Base-by-base conservation (phyloP, 2,888 invertebrate species). In the Ypsolopha sequella region DNA sequence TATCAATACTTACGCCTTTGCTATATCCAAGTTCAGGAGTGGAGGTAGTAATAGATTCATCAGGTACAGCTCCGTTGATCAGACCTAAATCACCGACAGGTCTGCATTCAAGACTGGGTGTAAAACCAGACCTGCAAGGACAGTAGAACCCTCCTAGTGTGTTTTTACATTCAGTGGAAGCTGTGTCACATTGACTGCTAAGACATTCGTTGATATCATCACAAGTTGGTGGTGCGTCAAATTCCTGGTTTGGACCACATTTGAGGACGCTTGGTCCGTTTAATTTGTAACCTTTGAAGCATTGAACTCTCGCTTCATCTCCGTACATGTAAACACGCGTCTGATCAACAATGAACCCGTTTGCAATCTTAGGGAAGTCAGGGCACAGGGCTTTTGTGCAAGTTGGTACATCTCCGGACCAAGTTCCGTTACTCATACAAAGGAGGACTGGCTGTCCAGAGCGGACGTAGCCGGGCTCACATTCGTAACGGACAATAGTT, bases 351-450 rank as follows among this genome's bases (percentile, higher is more conserved):
- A 97, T 90, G 63, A 94, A 95, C 13, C 97, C 97, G 66, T 96
- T 96, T 62, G 92, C 91, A 55, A 97, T 93, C 68, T 91, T 90
- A 0, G 96, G 96, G 66, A 94, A 89, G 58, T 88, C 88, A 0
- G 91, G 89, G 69, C 94, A 95, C 58, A 89, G 76, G 33, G 91
- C 92, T 63, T 95, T 90, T 38, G 94, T 90, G 75, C 97, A 97
- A 6, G 92, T 91, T 1, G 97, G 97, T 6, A 96, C 95, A 60
- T 94, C 92, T 54, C 95, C 95, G 54, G 96, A 96, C 97, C 97
- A 97, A 8, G 96, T 96, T 50, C 97, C 97, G 67, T 97, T 96
- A 67, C 96, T 96, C 95, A 96, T 96, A 73, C 97, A 97, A 39
- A 96, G 90, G 43, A 97, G 90, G 4, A 96, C 96, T 11, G 97